Base-by-base conservation (phyloP, 2,888 invertebrate species). In the Macaria liturata region DNA sequence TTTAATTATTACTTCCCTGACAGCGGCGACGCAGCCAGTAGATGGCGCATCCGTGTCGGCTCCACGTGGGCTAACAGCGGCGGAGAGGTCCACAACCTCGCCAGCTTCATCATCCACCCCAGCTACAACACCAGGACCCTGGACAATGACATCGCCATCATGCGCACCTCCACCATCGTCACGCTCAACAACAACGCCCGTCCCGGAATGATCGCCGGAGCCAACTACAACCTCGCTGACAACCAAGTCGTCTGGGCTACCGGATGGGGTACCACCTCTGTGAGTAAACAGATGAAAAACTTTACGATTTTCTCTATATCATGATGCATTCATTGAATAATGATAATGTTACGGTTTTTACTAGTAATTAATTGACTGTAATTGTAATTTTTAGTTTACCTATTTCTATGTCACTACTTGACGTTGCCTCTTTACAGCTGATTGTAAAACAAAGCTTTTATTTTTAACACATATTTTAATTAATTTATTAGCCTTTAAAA, bases 231-330 rank as follows among this genome's bases (percentile, higher is more conserved):
- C 46, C 65, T 83, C 4, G 72, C 64, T 3, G 81, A 77, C 32
- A 77, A 84, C 56, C 73, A 74, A 43, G 65, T 66, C 4, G 83
- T 86, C 2, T 78, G 83, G 72, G 83, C 88, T 9, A 74, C 80
- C 42, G 92, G 92, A 61, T 91, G 88, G 89, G 88, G 90, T n/a
- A 54, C 59, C 0, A 79, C 69, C 45, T 65, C 66, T 31, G 83
- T 84, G 63, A 78, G 78, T 72, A 20, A 20, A 20, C 20, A 20
- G 20, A 20, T 20, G 20, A 20, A 20, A 20, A 1, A 20, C 20
- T 2, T n/a, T n/a, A n/a, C n/a, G n/a, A n/a, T n/a, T n/a, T n/a
- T n/a, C n/a, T n/a, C n/a, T n/a, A n/a, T n/a, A n/a, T n/a, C n/a
- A n/a, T n/a, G n/a, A n/a, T n/a, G n/a, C n/a, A n/a, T n/a, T 20